phyloP scores from a whole-genome alignment of 1,140 invertebrate species.

The Lutraria rhynchaena region DNA sequence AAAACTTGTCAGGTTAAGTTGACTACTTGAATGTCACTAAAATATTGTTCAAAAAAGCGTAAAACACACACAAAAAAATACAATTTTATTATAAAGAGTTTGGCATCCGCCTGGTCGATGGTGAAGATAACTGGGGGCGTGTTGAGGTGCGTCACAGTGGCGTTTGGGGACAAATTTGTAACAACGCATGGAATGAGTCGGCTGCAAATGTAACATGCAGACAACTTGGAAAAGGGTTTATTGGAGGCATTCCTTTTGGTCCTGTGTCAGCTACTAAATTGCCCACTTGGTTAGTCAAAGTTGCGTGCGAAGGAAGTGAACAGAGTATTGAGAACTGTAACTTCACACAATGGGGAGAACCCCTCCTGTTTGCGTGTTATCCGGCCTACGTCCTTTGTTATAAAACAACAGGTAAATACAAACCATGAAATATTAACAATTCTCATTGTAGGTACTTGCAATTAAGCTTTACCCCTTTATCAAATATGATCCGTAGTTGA shows the following conservation, averaged over 20 bases:
- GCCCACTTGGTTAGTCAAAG: conserved; percentile 83
- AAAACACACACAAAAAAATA: too few relatives aligned
- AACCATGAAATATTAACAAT: too few relatives aligned
- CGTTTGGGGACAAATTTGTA: conserved; percentile 90
- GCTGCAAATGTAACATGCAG: conserved; percentile 83
- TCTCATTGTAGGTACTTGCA: too few relatives aligned
- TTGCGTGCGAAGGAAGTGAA: conserved; percentile 63
- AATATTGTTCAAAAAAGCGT: neutral
- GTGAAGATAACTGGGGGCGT: conserved; percentile 85
- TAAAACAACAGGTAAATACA: conserved; percentile 44
- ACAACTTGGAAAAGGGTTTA: conserved; percentile 55
- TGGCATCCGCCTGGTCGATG: conserved; percentile 85
- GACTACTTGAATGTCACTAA: neutral
- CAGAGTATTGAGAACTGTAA: conserved; percentile 61
- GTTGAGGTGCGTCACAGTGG: conserved; percentile 88
- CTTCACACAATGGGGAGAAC: conserved; percentile 59
- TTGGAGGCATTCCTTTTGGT: conserved; percentile 61
- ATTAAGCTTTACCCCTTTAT: too few relatives aligned
- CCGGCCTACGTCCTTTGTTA: conserved; percentile 67
- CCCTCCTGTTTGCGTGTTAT: conserved; percentile 15
- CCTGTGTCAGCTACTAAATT: conserved; percentile 5
- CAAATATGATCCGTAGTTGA: too few relatives aligned
- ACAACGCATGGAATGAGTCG: conserved; percentile 74
- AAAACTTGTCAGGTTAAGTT: neutral
- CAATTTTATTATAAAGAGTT: conserved; percentile 44